Evolutionary conservation across 1,140 invertebrate species (phyloP).

Genomic region (Eumeta japonica): DNA sequence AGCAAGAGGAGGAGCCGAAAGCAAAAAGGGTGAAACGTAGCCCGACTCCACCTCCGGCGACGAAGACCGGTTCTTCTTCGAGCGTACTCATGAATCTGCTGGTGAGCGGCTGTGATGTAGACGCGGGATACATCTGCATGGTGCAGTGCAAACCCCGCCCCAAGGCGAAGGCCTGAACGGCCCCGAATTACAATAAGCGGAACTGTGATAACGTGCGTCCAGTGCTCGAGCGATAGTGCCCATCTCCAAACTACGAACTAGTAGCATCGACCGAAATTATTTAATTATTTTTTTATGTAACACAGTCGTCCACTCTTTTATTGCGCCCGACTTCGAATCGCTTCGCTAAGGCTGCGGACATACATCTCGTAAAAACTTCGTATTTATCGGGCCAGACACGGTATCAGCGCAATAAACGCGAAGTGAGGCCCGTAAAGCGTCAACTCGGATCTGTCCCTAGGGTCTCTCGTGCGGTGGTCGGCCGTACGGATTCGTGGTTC

Average conservation of each 20-base stretch:
- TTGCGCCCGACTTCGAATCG: neutral
- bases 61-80: constrained; percentile 52
- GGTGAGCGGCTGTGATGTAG: constrained; percentile 88
- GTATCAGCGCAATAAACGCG: too few relatives aligned
- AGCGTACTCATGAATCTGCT: constrained; percentile 88
- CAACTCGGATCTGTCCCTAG: too few relatives aligned
- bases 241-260: constrained; percentile 9
- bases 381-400: too few relatives aligned
- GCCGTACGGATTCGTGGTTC: too few relatives aligned
- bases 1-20: constrained; percentile 39
- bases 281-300: neutral
- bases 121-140: constrained; percentile 84
- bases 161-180: constrained; percentile 44
- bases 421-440: too few relatives aligned
- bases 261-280: neutral
- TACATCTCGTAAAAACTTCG: neutral
- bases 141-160: constrained; percentile 63
- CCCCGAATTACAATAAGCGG: constrained; percentile 12
- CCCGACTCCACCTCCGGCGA: constrained; percentile 35
- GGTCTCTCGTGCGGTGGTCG: too few relatives aligned
- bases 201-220: constrained; percentile 54
- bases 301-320: neutral
- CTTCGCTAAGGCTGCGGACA: neutral
- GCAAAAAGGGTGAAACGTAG: constrained; percentile 45
- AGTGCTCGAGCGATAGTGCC: constrained; percentile 36